Conservation (phyloP, 2,113 vertebrate species). For the Corynorhinus townsendii region DNA sequence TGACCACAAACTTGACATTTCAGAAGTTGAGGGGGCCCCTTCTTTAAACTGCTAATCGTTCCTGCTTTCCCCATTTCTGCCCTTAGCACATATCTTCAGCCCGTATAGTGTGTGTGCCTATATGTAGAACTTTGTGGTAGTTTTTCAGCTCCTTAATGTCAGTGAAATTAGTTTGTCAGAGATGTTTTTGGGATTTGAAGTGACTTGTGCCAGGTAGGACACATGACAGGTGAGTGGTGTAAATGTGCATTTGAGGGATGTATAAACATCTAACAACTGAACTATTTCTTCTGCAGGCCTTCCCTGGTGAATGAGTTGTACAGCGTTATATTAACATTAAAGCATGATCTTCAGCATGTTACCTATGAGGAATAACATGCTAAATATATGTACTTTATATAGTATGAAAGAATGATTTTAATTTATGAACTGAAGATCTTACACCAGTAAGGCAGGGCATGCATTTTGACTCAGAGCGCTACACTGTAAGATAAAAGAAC, state of each 20-base stretch:
- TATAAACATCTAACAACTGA: not conserved
- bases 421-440: not conserved
- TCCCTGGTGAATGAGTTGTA: not conserved
- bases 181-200: not conserved
- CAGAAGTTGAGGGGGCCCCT: not conserved
- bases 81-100: not conserved
- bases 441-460: not conserved
- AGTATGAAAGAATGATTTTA: not conserved
- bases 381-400: not conserved
- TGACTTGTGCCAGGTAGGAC: not conserved
- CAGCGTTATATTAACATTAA: not conserved
- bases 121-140: not conserved
- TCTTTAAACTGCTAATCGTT: not conserved
- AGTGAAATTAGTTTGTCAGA: not conserved
- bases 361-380: not conserved
- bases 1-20: not conserved
- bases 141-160: not conserved
- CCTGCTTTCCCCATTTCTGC: not conserved
- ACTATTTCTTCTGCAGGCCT: not conserved
- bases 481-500: not conserved
- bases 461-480: not conserved
- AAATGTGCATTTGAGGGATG: not conserved
- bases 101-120: not conserved
- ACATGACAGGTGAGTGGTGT: not conserved
- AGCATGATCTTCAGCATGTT: not conserved